A percentile compares a stretch with the other conserved stretches of the same genome.
These are phyloP conservation scores for Carcinoscorpius rotundicauda DNA, from an alignment of 1,140 invertebrate species.

Conservation along the genomic window DNA sequence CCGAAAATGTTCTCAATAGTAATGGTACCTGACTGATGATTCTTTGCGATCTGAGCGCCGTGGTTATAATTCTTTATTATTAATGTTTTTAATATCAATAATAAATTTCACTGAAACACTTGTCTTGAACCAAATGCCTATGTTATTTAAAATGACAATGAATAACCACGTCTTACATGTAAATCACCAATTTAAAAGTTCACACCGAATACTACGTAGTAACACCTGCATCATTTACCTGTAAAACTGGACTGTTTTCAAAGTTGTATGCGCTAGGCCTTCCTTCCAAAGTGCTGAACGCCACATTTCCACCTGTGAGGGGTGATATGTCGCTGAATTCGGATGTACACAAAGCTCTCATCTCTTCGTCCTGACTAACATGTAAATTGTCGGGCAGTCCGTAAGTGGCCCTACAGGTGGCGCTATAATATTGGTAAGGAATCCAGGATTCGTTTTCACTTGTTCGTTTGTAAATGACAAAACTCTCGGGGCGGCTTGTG, in stretches of 20 bases:
- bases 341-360: constrained; percentile 80
- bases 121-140: no score
- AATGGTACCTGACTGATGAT: no score
- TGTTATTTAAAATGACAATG: no score
- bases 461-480: constrained; percentile 81
- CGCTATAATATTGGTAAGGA: constrained; percentile 94
- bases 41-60: no score
- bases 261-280: constrained; percentile 83
- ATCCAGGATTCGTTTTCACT: constrained; percentile 68
- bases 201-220: no score
- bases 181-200: no score
- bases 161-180: no score
- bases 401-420: constrained; percentile 74
- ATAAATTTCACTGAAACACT: no score
- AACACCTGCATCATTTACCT: constrained; percentile 43
- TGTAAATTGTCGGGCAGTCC: constrained; percentile 52
- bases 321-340: constrained; percentile 97
- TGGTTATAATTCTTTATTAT: no score
- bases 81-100: no score
- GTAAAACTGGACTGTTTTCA: constrained; percentile 72
- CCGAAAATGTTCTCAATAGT: no score
- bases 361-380: constrained; percentile 62
- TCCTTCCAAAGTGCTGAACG: constrained; percentile 90
- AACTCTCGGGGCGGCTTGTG: constrained; percentile 89
- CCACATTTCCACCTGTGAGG: constrained; percentile 82